Base-by-base conservation (phyloP, 2,888 invertebrate species). In the Acronicta psi region DNA sequence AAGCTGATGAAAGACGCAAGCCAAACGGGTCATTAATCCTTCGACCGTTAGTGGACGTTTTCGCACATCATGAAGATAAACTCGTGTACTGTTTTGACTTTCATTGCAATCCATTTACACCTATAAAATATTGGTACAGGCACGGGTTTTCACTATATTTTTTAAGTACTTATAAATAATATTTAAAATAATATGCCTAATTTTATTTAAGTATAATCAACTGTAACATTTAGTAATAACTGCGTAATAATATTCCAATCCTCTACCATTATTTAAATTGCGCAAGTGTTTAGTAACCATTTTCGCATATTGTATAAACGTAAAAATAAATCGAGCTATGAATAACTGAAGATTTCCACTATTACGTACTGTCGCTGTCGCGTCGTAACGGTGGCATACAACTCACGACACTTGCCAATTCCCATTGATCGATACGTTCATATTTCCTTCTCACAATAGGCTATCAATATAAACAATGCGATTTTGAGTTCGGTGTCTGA, bases 11-110 rank as follows among this genome's bases (percentile, higher is more conserved):
- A 73, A 59, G 57, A 57, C 46, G 43, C 18, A 38, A 59, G 42
- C 53, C 72, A 57, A 65, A 47, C 64, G 44, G 75, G 72, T 77
- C 75, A 75, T 56, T 77, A 77, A 55, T 64, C 78, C 68, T 59
- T 64, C 56, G 78, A 75, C 72, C 78, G 75, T 62, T 59, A 64
- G 46, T n/a, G 20, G 11, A 42, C 23, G 40, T 53, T 23, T 37
- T 42, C n/a, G 31, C 42, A 31, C 23, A 55, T 51, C 40, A 16
- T 45, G 38, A 47, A 50, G 43, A 67, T 68, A 55, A 59, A 55
- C 47, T 11, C 43, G 37, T 20, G 41, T 37, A 51, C 54, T 64
- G 63, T 73, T 55, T 58, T 61, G 49, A 53, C 34, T 63, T 43
- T 34, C 45, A 17, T 11, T 41, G 51, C 37, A 52, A 38, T 38